These are phyloP conservation scores for Clistopyga incitator DNA, from an alignment of 2,888 invertebrate genomes.

Conservation along the genomic window DNA sequence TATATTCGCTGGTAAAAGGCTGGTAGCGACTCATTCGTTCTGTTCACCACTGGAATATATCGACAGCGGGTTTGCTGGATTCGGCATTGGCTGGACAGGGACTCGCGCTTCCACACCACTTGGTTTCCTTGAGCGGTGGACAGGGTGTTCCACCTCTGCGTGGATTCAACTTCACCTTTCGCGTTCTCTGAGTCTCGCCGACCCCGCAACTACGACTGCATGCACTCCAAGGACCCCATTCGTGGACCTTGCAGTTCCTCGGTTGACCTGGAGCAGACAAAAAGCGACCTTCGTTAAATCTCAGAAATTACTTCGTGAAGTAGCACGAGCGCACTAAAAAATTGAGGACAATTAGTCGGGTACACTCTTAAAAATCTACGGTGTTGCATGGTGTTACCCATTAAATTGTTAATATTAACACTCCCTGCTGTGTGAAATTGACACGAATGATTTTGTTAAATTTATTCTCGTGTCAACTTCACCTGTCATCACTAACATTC, in stretches of 20 bases:
- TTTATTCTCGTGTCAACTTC: too few species aligned
- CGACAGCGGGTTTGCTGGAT: slow-evolving; percentile 56
- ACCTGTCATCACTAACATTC: too few species aligned
- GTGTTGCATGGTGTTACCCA: too few species aligned
- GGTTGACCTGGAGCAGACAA: slow-evolving; percentile 85
- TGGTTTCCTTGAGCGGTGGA: slow-evolving; percentile 93
- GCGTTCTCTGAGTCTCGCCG: slow-evolving; percentile 93
- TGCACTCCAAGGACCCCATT: slow-evolving; percentile 94
- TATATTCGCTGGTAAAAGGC: slow-evolving; percentile 20
- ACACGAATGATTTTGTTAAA: too few species aligned
- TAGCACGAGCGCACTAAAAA: too few species aligned
- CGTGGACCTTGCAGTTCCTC: slow-evolving; percentile 93
- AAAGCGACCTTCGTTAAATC: slow-evolving; percentile 37
- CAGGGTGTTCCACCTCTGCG: slow-evolving; percentile 93
- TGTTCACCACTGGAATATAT: slow-evolving; percentile 67
- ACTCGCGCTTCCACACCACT: slow-evolving; percentile 94
- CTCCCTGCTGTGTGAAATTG: too few species aligned
- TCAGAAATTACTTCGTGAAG: neutral
- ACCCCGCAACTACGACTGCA: slow-evolving; percentile 96
- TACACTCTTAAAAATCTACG: too few species aligned
- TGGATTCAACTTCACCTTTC: slow-evolving; percentile 91
- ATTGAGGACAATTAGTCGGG: too few species aligned
- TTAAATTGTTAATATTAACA: too few species aligned
- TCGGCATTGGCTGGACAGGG: slow-evolving; percentile 85
- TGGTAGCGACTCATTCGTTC: slow-evolving; percentile 15